Evolutionary conservation across 1,140 invertebrate species (phyloP), one percentile per base, ranked within the genome.

Genomic region (Solenopsis fugax): DNA sequence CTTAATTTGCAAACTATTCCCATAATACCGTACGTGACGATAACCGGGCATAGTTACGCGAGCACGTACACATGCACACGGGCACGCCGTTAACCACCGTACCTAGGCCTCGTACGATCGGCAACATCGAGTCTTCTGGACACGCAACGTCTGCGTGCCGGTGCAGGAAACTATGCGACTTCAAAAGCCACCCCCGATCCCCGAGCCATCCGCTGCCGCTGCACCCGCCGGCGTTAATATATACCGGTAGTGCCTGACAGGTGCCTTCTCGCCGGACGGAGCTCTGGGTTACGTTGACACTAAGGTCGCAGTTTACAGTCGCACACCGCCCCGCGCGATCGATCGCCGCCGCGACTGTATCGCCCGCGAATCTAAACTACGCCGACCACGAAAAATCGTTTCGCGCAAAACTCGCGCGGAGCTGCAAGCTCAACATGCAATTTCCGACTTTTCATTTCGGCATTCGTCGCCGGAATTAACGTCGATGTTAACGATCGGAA

Each of bases 71-170:
- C 80, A 45, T 16, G 1, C 80, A 50, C 52, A 58, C 50, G 21
- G 37, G 52, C 37, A 2, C 45, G 37, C n/a, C 48, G 58, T 85
- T 50, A 75, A 77, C 75, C 52, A 41, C 34, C 76, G 58, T 80
- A 29, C 29, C 29, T 29, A 64, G 41, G 13, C 56, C 60, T 78
- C 60, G 67, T 52, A 29, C 52, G 82, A 78, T 85, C 75, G 69
- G 69, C 69, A 73, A 84, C 54, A 54, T 60, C 24, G 71, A 41
- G 87, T 85, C 84, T 88, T 85, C 71, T 88, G 90, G 91, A 93
- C 93, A 93, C 93, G 92, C 92, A 92, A 93, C 78, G 92, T 93
- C 92, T 93, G 92, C 93, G 88, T 93, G 92, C 92, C 93, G 81
- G 58, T 88, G 91, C 58, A 89, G 88, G 88, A 90, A 94, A 93